phyloP scores from a whole-genome alignment of 2,888 invertebrate genomes.

The Dryocosmus kuriphilus region DNA sequence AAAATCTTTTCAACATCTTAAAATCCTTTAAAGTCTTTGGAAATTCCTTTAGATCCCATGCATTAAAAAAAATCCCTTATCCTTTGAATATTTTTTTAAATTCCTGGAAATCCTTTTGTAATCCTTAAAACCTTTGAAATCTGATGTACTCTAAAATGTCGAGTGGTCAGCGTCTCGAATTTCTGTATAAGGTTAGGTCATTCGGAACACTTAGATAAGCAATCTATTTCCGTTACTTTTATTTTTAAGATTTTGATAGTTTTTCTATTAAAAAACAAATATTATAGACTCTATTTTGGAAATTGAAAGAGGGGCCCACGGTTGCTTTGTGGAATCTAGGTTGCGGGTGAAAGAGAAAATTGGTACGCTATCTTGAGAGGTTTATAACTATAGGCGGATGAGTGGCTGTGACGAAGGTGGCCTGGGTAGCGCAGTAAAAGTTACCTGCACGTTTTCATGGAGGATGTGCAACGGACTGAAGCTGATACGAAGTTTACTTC shows the following conservation, averaged over 20 bases:
- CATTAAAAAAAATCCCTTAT: too few relatives aligned
- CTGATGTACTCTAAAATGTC: too few relatives aligned
- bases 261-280: neutral
- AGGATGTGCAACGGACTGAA: slow-evolving; percentile 61
- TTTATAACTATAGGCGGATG: slow-evolving; percentile 60
- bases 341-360: slow-evolving; percentile 10
- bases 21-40: too few relatives aligned
- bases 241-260: neutral
- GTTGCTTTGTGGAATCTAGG: neutral
- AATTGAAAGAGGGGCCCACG: neutral
- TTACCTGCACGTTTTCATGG: slow-evolving; percentile 65
- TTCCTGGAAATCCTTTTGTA: too few relatives aligned
- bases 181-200: too few relatives aligned
- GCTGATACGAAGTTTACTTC: slow-evolving; percentile 68
- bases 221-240: neutral
- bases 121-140: too few relatives aligned
- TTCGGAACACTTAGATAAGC: too few relatives aligned
- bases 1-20: too few relatives aligned
- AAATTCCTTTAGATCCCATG: too few relatives aligned
- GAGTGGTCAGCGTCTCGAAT: too few relatives aligned
- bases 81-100: too few relatives aligned
- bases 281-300: neutral
- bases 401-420: slow-evolving; percentile 47
- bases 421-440: slow-evolving; percentile 52
- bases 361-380: slow-evolving; percentile 51